These are phyloP conservation scores for Chelonus formosanus DNA, from an alignment of 2,888 invertebrate genomes.

Conservation along the genomic window DNA sequence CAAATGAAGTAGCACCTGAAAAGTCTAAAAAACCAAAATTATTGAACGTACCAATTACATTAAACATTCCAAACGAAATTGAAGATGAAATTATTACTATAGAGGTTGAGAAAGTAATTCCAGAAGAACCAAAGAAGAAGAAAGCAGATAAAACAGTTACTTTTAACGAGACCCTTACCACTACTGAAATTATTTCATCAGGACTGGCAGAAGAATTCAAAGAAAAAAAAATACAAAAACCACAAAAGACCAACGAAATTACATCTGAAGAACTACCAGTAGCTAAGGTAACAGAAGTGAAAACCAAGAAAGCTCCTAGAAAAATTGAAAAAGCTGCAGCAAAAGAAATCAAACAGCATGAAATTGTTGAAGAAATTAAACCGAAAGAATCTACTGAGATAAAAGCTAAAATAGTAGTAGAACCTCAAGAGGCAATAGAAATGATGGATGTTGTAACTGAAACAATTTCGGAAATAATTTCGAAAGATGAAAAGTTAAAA, in stretches of 20 bases:
- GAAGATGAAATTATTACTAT: constrained; percentile 2
- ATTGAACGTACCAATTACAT: constrained; percentile 31
- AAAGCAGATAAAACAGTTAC: constrained; percentile 42
- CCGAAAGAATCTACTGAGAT: constrained; percentile 49
- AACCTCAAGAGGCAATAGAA: too few relatives aligned
- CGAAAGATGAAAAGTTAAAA: too few relatives aligned
- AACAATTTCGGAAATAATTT: too few relatives aligned
- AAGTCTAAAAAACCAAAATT: not conserved
- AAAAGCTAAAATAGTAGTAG: too few relatives aligned
- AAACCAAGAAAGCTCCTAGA: constrained; percentile 36
- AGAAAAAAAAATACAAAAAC: constrained; percentile 36
- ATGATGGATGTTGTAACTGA: too few relatives aligned
- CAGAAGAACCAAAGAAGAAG: constrained; percentile 45
- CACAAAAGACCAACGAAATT: constrained; percentile 3
- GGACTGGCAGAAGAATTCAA: constrained; percentile 44
- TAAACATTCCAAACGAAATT: constrained; percentile 39
- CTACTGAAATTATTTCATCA: constrained; percentile 45
- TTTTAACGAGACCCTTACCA: constrained; percentile 39
- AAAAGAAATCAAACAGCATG: not conserved
- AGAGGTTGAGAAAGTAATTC: constrained; percentile 28
- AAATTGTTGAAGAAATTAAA: constrained; percentile 49
- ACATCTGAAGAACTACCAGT: not conserved
- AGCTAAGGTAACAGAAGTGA: constrained; percentile 26
- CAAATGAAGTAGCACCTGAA: not conserved
- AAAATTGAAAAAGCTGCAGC: constrained; percentile 38